phyloP scores from a whole-genome alignment of 2,888 invertebrate species.

The Nematopogon swammerdamellus region DNA sequence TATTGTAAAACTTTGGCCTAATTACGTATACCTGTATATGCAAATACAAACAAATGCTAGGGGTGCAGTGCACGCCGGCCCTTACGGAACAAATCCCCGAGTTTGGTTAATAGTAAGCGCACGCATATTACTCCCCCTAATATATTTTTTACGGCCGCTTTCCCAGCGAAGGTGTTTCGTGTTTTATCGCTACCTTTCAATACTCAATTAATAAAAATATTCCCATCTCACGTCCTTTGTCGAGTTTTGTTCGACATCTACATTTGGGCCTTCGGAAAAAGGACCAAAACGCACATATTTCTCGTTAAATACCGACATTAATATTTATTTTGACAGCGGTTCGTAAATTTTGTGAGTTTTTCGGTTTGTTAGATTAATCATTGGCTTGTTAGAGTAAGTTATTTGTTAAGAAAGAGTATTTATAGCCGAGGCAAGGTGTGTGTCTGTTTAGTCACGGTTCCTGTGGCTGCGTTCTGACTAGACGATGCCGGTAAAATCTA shows the following conservation, averaged over 20 bases:
- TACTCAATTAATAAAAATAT: slow-evolving; percentile 42
- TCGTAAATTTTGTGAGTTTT: slow-evolving; percentile 36
- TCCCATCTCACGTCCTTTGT: slow-evolving; percentile 21
- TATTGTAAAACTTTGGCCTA: no score
- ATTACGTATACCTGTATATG: no score
- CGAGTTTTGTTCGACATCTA: slow-evolving; percentile 51
- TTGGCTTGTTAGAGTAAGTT: background rate
- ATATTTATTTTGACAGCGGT: slow-evolving; percentile 43
- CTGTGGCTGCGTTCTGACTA: background rate
- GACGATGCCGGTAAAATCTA: no score
- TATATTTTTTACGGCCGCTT: background rate
- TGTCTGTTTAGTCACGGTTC: background rate
- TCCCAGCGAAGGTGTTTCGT: background rate
- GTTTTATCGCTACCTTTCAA: slow-evolving; percentile 7
- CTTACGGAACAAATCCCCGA: background rate
- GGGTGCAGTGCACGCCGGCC: background rate
- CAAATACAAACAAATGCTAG: no score
- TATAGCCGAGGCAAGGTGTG: background rate
- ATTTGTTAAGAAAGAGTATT: background rate
- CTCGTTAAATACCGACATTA: slow-evolving; percentile 29
- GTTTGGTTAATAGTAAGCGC: background rate
- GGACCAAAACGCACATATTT: slow-evolving; percentile 7
- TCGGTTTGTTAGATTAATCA: slow-evolving; percentile 17
- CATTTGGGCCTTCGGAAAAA: slow-evolving; percentile 31
- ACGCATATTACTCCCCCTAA: background rate